Evolutionary conservation across 53 echinoderm and acorn worm genomes (phyloP).

Genomic region (Henricia sp.): DNA sequence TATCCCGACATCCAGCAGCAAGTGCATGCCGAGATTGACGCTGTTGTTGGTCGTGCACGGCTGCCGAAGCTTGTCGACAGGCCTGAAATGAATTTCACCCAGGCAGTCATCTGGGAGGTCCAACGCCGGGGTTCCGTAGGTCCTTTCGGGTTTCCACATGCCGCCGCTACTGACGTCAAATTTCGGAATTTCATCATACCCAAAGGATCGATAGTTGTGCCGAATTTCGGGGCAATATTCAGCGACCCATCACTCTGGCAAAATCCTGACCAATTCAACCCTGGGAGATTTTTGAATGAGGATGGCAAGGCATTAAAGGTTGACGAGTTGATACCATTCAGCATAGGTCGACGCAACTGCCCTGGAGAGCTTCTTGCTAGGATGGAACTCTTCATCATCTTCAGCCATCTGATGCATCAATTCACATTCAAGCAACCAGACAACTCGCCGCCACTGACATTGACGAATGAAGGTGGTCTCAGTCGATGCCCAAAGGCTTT

Average conservation of each 20-base stretch:
- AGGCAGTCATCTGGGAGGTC: no score
- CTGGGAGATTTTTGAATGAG: not conserved
- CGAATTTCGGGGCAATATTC: not conserved
- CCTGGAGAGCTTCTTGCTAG: not conserved
- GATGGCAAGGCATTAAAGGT: not conserved
- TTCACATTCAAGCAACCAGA: not conserved
- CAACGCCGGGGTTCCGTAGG: not conserved
- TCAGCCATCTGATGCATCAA: not conserved
- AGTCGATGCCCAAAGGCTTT: not conserved
- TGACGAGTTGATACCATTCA: slow-evolving; percentile 16
- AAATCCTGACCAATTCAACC: not conserved
- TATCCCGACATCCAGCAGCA: slow-evolving; percentile 45
- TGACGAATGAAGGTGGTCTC: not conserved
- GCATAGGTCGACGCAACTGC: not conserved
- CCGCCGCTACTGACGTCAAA: not conserved
- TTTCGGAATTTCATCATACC: slow-evolving; percentile 1
- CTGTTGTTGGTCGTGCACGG: slow-evolving; percentile 59
- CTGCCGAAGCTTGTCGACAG: slow-evolving; percentile 57
- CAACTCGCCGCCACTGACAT: not conserved
- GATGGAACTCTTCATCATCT: slow-evolving; percentile 8
- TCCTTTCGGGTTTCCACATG: not conserved
- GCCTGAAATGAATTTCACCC: no score
- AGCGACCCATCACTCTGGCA: not conserved
- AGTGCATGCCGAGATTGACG: slow-evolving; percentile 55
- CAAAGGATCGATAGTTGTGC: not conserved